Percentiles rank a stretch among this genome's conserved stretches.
phyloP scores from a whole-genome alignment of 1,140 invertebrate genomes.

The Berghia stephanieae region DNA sequence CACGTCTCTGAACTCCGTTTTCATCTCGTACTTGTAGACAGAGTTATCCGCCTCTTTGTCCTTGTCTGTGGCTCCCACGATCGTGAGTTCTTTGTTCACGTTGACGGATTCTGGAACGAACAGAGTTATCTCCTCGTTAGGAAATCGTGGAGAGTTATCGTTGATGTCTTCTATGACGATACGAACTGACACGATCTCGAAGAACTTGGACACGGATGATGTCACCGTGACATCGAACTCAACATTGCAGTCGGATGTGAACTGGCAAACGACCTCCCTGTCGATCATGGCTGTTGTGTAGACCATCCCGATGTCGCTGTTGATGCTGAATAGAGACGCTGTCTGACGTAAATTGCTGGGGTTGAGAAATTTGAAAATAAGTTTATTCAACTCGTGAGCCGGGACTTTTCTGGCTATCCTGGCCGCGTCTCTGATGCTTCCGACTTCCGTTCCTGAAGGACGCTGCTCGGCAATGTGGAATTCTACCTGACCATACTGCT shows the following conservation, averaged over 20 bases:
- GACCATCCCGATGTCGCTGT: constrained; percentile 47
- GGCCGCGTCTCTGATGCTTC: constrained; percentile 32
- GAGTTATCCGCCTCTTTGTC: constrained; percentile 72
- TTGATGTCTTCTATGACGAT: constrained; percentile 80
- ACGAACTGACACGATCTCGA: constrained; percentile 51
- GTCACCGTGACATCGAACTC: constrained; percentile 52
- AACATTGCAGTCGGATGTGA: constrained; percentile 41
- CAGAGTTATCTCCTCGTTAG: constrained; percentile 41
- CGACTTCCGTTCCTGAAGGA: constrained; percentile 36
- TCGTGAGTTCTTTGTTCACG: constrained; percentile 76
- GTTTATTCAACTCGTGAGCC: constrained; percentile 16
- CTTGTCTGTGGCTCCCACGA: constrained; percentile 53
- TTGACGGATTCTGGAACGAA: constrained; percentile 65
- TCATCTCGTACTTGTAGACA: constrained; percentile 52
- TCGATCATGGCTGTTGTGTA: constrained; percentile 53
- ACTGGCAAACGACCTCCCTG: constrained; percentile 50
- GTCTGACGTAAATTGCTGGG: constrained; percentile 31
- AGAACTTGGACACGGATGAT: constrained; percentile 32
- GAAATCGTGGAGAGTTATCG: constrained; percentile 90
- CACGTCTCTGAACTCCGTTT: constrained; percentile 40
- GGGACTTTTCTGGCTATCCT: constrained; percentile 27
- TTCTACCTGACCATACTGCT: constrained; percentile 27
- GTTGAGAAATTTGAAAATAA: constrained; percentile 39
- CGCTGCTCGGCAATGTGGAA: constrained; percentile 38
- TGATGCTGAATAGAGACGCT: constrained; percentile 46